These are phyloP conservation scores for Pseudomyrmex dendroicus DNA, from an alignment of 1,140 invertebrate species.

Conservation along the genomic window DNA sequence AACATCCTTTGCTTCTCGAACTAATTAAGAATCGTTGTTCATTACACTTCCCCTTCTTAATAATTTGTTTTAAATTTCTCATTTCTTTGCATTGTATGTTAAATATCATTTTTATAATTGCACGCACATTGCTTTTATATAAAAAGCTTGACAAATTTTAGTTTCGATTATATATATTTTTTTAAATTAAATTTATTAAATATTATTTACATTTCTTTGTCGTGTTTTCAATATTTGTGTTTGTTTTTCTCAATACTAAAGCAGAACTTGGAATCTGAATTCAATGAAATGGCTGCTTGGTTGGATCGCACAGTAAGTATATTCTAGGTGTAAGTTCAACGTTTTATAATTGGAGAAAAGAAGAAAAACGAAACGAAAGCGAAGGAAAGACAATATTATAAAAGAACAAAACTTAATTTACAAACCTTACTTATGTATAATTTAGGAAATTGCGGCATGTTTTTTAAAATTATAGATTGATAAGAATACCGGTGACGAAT, in stretches of 20 bases:
- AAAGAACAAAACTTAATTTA: no score
- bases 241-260: conserved; percentile 76
- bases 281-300: conserved; percentile 98
- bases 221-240: conserved; percentile 77
- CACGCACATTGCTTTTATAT: conserved; percentile 46
- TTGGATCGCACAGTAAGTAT: conserved; percentile 89
- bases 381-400: no score
- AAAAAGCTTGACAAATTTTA: conserved; percentile 30
- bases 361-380: neutral
- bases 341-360: neutral
- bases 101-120: conserved; percentile 18
- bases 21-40: conserved; percentile 27
- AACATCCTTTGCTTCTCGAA: conserved; percentile 58
- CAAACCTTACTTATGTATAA: neutral
- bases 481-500: conserved; percentile 6
- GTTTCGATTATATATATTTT: conserved; percentile 53
- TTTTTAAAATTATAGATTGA: conserved; percentile 7
- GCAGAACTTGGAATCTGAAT: conserved; percentile 93
- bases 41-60: neutral
- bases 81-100: conserved; percentile 4
- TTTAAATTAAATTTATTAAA: conserved; percentile 23
- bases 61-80: neutral
- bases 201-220: conserved; percentile 46
- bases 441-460: conserved; percentile 6
- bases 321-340: neutral